phyloP scores from a whole-genome alignment of 1,140 invertebrate species.

The Rhynchophorus ferrugineus region DNA sequence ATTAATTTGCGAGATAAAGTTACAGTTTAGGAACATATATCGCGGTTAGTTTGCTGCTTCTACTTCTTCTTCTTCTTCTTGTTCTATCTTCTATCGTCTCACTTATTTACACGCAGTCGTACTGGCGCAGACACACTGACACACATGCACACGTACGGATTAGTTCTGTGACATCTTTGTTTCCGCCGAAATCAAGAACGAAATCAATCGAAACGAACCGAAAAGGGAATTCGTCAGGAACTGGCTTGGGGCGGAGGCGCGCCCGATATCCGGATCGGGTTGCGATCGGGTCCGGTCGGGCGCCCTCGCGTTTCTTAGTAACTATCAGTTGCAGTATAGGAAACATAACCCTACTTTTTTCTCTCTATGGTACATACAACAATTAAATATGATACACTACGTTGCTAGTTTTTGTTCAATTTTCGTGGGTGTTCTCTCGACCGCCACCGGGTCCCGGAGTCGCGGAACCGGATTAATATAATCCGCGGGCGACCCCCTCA shows the following conservation, averaged over 20 bases:
- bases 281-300: constrained; percentile 1
- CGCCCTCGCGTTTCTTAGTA: constrained; percentile 33
- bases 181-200: too few species aligned
- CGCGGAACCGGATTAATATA: too few species aligned
- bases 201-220: too few species aligned
- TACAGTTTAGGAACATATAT: constrained; percentile 37
- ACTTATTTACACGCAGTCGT: neutral
- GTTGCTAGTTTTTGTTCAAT: constrained; percentile 17
- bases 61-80: too few species aligned
- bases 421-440: too few species aligned
- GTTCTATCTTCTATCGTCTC: neutral
- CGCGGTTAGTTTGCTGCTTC: constrained; percentile 23
- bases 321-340: constrained; percentile 43
- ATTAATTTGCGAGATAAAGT: constrained; percentile 16
- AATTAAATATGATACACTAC: constrained; percentile 38
- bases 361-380: constrained; percentile 39
- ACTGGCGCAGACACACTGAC: too few species aligned
- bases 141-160: too few species aligned
- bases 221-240: constrained; percentile 37
- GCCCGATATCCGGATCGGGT: neutral
- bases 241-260: constrained; percentile 17
- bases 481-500: too few species aligned
- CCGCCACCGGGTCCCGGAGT: too few species aligned
- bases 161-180: too few species aligned
- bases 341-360: constrained; percentile 41